Evolutionary conservation across 1,140 invertebrate genomes (phyloP), one percentile per base, ranked within the genome.

Genomic region (Rhysida immarginata): DNA sequence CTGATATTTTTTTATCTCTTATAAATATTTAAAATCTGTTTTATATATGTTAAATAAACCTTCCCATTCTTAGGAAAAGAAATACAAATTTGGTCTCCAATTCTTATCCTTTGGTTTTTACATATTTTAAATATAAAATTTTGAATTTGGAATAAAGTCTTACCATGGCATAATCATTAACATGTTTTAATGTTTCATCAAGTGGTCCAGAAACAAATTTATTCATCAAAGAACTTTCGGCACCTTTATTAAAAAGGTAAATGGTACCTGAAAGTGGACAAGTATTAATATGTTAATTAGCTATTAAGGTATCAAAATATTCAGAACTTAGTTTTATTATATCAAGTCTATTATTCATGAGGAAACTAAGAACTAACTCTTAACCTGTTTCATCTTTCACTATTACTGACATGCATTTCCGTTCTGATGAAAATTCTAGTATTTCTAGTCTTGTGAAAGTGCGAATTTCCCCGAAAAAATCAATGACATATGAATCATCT

Each of bases 211-310:
- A 26, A 1, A 57, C 60, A 5, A 73, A 72, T 5, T 82, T 64
- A 0, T 82, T 80, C 26, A 89, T 73, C 0, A 90, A 73, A 24
- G 82, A 72, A 43, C 81, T 78, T 66, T 91, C 87, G 3, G 87
- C 87, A 3, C 87, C 87, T 71, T 92, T 92, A 59, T 82, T 84
- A 54, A 84, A 79, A 26, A 86, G 65, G 78, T 78, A 82, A 25
- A 81, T 76, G 61, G 78, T 70, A 1, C 66, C 70, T 11, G 65
- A 59, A 1, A 64, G 57, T 71, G 63, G 43, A 61, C 29, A 59
- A 53, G 54, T 58, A 49, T 26, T 58, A 48, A 55, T 49, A 49
- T 24, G 53, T 43, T 16, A 25, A 18, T 46, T 45, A 25, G 8
- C 42, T 59, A 27, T 18, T 44, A 42, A 35, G 43, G 8, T 41